These are phyloP conservation scores for Psilopogon haemacephalus DNA, from an alignment of 2,113 vertebrate genomes.

Conservation along the genomic window DNA sequence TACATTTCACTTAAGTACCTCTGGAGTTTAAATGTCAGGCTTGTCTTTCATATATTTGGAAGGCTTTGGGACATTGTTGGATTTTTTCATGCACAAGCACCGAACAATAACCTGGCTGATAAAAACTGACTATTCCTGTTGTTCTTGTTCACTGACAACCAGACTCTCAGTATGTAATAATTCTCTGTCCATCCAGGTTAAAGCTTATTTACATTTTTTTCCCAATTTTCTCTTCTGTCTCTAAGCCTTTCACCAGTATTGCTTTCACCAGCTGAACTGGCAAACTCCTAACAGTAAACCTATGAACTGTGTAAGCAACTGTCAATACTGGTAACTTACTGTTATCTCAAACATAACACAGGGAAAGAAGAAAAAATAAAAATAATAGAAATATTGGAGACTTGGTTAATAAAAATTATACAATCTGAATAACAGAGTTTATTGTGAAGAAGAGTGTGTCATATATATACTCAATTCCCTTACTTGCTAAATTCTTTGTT, in stretches of 20 bases:
- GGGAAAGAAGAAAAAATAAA: neutral
- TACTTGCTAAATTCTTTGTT: neutral
- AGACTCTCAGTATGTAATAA: neutral
- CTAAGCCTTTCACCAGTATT: neutral
- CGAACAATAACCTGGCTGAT: slow-evolving; percentile 7
- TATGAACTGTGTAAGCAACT: neutral
- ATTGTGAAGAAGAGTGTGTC: neutral
- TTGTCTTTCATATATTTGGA: slow-evolving; percentile 48
- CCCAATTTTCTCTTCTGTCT: neutral
- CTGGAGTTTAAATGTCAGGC: slow-evolving; percentile 57
- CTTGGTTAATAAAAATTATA: neutral
- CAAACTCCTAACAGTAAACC: neutral
- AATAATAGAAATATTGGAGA: neutral
- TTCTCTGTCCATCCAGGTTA: neutral
- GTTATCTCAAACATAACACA: neutral
- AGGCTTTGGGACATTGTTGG: neutral
- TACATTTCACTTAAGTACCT: slow-evolving; percentile 21
- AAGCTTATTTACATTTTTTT: neutral
- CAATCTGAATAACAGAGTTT: neutral
- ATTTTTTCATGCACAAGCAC: slow-evolving; percentile 11
- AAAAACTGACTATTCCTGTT: neutral
- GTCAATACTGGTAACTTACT: neutral
- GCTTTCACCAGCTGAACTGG: neutral
- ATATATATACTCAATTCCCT: too few species aligned
- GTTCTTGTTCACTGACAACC: slow-evolving; percentile 7